phyloP scores from a whole-genome alignment of 2,113 vertebrate species.

The Alligator mississippiensis region DNA sequence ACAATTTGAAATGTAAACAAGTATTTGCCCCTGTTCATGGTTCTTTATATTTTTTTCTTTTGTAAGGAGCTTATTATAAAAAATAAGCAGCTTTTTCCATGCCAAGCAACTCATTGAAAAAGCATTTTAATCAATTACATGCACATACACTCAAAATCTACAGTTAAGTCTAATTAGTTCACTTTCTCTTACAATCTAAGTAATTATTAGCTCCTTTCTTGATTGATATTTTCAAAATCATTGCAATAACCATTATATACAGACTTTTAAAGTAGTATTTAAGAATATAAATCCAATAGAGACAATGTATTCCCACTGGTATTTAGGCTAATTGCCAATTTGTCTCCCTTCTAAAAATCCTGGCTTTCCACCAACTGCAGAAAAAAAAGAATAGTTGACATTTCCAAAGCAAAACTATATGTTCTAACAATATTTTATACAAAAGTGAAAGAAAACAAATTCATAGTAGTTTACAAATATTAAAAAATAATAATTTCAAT shows the following conservation, averaged over 20 bases:
- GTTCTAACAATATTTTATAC: neutral
- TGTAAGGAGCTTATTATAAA: conserved; percentile 38
- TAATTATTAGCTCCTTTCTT: conserved; percentile 78
- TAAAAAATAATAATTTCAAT: neutral
- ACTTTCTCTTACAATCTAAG: conserved; percentile 47
- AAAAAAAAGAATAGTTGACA: neutral
- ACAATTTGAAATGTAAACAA: conserved; percentile 33
- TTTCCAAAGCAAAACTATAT: conserved; percentile 37
- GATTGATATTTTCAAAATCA: conserved; percentile 77
- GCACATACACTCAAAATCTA: conserved; percentile 64
- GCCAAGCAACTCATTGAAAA: conserved; percentile 55
- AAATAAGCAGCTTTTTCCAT: conserved; percentile 48
- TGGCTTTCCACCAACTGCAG: conserved; percentile 59
- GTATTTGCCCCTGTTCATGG: neutral
- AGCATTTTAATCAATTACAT: conserved; percentile 70
- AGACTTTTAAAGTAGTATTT: conserved; percentile 74
- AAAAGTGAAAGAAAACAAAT: conserved; percentile 1
- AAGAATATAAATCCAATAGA: conserved; percentile 70
- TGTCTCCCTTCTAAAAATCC: conserved; percentile 54
- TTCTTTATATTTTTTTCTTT: conserved; percentile 35
- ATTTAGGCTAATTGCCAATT: conserved; percentile 73
- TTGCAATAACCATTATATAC: conserved; percentile 69
- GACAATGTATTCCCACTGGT: conserved; percentile 52
- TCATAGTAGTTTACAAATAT: neutral
- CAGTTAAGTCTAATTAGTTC: conserved; percentile 75